Evolutionary conservation across 2,797 vertebrate species (phyloP).

Genomic region (Megalops cyprinoides): DNA sequence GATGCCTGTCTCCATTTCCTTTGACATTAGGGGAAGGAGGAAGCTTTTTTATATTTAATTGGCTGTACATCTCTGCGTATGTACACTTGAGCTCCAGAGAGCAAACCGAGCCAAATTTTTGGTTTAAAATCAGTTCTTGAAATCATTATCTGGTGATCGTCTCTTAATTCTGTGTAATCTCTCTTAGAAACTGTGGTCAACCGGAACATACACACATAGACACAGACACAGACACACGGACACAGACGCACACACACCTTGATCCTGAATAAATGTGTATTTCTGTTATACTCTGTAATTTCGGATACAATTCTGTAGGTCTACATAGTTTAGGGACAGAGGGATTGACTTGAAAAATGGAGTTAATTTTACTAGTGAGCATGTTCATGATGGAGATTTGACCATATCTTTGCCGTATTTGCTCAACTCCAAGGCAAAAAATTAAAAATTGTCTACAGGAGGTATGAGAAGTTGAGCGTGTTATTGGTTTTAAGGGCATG

Average conservation of each 20-base stretch:
- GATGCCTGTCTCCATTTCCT: slow-evolving; percentile 9
- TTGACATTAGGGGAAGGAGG: slow-evolving; percentile 21
- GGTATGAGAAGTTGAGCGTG: slow-evolving; percentile 42
- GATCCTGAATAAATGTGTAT: slow-evolving; percentile 22
- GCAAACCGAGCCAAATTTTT: neutral
- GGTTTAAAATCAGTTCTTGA: slow-evolving; percentile 21
- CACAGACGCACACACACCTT: too few species aligned
- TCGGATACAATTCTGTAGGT: slow-evolving; percentile 55
- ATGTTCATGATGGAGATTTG: slow-evolving; percentile 23
- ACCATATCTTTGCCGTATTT: slow-evolving; percentile 10
- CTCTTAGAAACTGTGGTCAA: slow-evolving; percentile 23
- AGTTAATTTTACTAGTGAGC: slow-evolving; percentile 19
- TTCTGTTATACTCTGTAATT: slow-evolving; percentile 36
- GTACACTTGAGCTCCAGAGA: neutral
- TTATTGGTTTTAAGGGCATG: slow-evolving; percentile 32
- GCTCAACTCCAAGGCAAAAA: slow-evolving; percentile 22
- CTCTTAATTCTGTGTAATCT: slow-evolving; percentile 17
- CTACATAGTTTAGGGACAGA: neutral
- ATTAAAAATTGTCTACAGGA: neutral
- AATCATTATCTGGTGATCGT: slow-evolving; percentile 10
- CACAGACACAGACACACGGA: neutral
- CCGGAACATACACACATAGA: neutral
- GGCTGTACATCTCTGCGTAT: slow-evolving; percentile 62
- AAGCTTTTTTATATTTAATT: slow-evolving; percentile 36
- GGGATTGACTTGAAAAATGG: neutral